These are phyloP conservation scores for Solea solea DNA, from an alignment of 2,113 vertebrate species.

Conservation along the genomic window DNA sequence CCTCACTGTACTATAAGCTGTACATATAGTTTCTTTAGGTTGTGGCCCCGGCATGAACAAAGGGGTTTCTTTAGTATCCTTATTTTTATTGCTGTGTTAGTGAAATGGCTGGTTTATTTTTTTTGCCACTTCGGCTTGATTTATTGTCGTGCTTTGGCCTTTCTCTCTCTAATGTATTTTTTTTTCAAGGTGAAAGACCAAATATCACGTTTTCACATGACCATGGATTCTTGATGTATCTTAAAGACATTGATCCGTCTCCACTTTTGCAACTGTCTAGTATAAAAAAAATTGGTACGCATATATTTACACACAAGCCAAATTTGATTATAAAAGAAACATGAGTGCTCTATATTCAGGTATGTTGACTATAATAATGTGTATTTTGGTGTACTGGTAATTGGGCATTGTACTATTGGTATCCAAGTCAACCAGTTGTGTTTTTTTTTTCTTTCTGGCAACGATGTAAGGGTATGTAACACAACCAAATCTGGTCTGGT, in stretches of 20 bases:
- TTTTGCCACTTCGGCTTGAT: constrained; percentile 60
- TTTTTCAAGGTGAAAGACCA: constrained; percentile 40
- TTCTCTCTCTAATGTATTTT: constrained; percentile 44
- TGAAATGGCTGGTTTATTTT: constrained; percentile 19
- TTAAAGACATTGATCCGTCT: constrained; percentile 16
- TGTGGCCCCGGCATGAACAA: constrained; percentile 48
- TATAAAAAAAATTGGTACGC: constrained; percentile 10
- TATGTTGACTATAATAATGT: constrained; percentile 55
- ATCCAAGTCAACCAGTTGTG: constrained; percentile 26
- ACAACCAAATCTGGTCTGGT: constrained; percentile 43
- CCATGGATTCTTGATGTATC: constrained; percentile 32
- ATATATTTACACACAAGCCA: constrained; percentile 30
- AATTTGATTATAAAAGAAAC: constrained; percentile 30
- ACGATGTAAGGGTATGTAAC: constrained; percentile 1
- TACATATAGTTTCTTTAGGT: constrained; percentile 65
- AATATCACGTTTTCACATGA: constrained; percentile 24
- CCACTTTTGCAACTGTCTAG: constrained; percentile 35
- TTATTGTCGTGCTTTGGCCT: constrained; percentile 44
- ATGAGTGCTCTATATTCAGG: constrained; percentile 49
- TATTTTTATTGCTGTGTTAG: constrained; percentile 61
- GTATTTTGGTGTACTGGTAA: constrained; percentile 37
- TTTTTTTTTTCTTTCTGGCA: constrained; percentile 1
- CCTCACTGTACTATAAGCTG: constrained; percentile 59
- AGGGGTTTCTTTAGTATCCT: constrained; percentile 37
- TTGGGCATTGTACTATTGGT: constrained; percentile 53